These are phyloP conservation scores for Drosophila teissieri DNA, from an alignment of 1,140 invertebrate genomes.

Conservation along the genomic window DNA sequence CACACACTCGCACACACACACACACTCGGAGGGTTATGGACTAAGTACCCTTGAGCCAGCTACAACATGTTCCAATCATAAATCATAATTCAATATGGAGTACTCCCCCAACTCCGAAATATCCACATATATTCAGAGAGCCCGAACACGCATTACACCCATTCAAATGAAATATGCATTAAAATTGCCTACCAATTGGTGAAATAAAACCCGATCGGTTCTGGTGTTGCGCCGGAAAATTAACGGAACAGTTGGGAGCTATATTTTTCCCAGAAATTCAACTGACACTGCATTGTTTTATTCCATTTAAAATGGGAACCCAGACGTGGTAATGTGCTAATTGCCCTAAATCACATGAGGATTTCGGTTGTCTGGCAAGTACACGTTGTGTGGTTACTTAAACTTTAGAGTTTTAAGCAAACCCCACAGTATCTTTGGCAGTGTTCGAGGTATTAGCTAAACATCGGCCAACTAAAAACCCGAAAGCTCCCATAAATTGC, in stretches of 20 bases:
- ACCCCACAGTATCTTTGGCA: conserved; percentile 58
- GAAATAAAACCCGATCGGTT: conserved; percentile 58
- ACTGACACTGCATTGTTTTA: conserved; percentile 23
- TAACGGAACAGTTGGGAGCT: conserved; percentile 22
- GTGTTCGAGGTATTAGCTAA: conserved; percentile 49
- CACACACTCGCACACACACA: background rate
- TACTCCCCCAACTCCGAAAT: conserved; percentile 35
- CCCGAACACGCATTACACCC: conserved; percentile 55
- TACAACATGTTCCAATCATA: conserved; percentile 78
- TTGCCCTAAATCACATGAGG: conserved; percentile 76
- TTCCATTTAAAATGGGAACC: conserved; percentile 16
- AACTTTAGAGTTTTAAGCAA: conserved; percentile 45
- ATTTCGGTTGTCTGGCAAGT: conserved; percentile 65
- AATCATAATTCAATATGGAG: conserved; percentile 83
- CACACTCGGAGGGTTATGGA: conserved; percentile 8
- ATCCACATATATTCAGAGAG: conserved; percentile 1
- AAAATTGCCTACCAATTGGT: conserved; percentile 72
- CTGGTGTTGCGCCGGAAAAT: conserved; percentile 19
- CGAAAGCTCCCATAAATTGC: conserved; percentile 46
- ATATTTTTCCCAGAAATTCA: conserved; percentile 60
- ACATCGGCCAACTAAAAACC: conserved; percentile 34
- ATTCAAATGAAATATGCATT: conserved; percentile 81
- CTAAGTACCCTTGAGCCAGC: conserved; percentile 70
- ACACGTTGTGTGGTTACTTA: conserved; percentile 44
- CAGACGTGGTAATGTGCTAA: conserved; percentile 78